Evolutionary conservation across 2,797 vertebrate genomes (phyloP), one percentile per base, ranked within the genome.

Genomic region (Anableps anableps): DNA sequence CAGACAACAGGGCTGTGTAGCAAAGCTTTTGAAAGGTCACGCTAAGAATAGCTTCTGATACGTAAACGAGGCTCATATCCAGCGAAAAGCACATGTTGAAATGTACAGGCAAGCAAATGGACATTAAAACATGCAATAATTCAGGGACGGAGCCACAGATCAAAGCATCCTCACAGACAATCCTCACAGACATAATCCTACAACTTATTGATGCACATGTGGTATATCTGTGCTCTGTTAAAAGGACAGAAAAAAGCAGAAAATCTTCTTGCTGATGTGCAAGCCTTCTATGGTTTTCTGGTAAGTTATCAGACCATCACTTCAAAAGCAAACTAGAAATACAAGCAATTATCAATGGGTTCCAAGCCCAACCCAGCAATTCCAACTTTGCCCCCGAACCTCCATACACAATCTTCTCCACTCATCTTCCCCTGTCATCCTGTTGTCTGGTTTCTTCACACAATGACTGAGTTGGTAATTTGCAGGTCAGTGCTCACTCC

Each of bases 1-100:
- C 85, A 92, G 88, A 95, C 92, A 95, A 94, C 83, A 83, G 88
- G 55, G 85, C 88, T 72, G 86, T 86, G 86, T 77, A 88, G 83
- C 88, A 85, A 70, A 68, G 89, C 93, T 93, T 90, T 89, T 77
- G 90, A 90, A 95, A 94, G 94, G 94, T 95, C 95, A 94, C 85
- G 90, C 93, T 86, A 92, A 93, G 92, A 95, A 95, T 95, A 96
- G 91, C 86, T 86, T 89, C 88, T 72, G 77, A 84, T 87, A 84
- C 72, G 64, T 85, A 82, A 84, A 85, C 74, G 60, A 53, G 34
- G 58, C 74, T 60, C 74, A 9, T 62, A 86, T 83, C 66, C 80
- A 83, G 77, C 31, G 62, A 55, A 86, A 75, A 82, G 85, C 72
- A 34, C 64, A 62, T 53, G 6, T 76, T 78, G 58, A 82, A 86